Evolutionary conservation across 2,113 vertebrate species (phyloP), one percentile per base, ranked within the genome.

Genomic region (Cavia aperea): DNA sequence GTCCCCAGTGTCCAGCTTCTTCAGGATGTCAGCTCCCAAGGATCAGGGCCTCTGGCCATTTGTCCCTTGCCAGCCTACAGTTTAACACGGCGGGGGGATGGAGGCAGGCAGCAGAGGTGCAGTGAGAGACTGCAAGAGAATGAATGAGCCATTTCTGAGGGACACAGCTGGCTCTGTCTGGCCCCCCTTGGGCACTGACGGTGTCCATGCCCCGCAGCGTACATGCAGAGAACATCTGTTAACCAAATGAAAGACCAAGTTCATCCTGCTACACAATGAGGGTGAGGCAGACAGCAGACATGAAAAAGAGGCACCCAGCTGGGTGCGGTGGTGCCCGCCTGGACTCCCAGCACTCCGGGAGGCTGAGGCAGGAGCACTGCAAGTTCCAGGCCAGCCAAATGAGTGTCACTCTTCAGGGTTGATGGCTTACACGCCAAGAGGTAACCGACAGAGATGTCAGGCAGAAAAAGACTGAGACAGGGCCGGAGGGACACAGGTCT

Each of bases 141-240:
- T 7, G 65, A 90, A 66, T 8, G 77, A n/a, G 15, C 36, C 1
- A 14, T 26, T 43, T 70, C 72, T 63, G 78, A 43, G 62, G 51
- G 66, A 56, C 11, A 9, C 18, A 0, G 13, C 36, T 2, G 66
- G 85, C n/a, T 46, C 63, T 23, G 14, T 10, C 51, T 33, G 31
- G 31, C 26, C 26, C 10, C 7, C 56, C 70, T 6, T 11, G 18
- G 7, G 49, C 31, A 4, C 58, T n/a, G 21, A 2, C 51, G 16
- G 26, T 63, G 90, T 29, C 26, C 36, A 4, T 0, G 0, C 7
- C 51, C 54, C 12, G 3, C 0, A 7, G 56, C 1, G 5, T 11
- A 26, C 2, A 4, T 5, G 29, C 68, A 33, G 81, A 72, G 49
- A 56, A 29, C 39, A 23, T 46, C 58, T 62, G 58, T 46, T 49